A percentile compares a stretch with the other conserved stretches of the same genome.
Conservation (phyloP, 2,797 vertebrate genomes). For the Sebastolobus altivelis region DNA sequence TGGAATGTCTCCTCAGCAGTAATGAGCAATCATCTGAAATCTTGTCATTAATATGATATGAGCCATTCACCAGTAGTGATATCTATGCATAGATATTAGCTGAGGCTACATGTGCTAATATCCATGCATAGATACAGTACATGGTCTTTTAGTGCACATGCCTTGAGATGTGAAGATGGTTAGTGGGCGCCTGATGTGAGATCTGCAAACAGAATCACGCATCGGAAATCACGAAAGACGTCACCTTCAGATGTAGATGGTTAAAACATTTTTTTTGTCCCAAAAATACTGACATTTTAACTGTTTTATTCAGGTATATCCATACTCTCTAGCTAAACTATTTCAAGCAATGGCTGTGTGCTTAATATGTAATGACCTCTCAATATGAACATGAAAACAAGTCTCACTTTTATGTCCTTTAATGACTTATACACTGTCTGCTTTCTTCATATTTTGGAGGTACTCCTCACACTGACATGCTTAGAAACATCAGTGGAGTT, state of each 20-base stretch:
- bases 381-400: not conserved
- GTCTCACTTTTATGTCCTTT: not conserved
- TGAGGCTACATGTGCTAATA: too few species aligned
- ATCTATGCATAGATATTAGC: not conserved
- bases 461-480: not conserved
- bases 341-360: not conserved
- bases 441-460: not conserved
- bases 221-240: not conserved
- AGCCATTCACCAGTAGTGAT: not conserved
- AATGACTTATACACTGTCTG: not conserved
- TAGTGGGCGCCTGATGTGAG: not conserved
- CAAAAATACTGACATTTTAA: not conserved
- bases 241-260: not conserved
- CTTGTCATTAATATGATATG: not conserved
- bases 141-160: not conserved
- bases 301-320: not conserved
- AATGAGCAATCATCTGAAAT: not conserved
- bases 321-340: not conserved
- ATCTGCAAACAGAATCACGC: not conserved
- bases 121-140: not conserved
- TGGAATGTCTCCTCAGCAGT: not conserved
- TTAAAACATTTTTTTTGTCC: not conserved
- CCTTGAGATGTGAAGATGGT: not conserved
- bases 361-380: not conserved
- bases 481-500: not conserved